Conservation (phyloP, 1,140 invertebrate species). For the Chrysomallon squamiferum region DNA sequence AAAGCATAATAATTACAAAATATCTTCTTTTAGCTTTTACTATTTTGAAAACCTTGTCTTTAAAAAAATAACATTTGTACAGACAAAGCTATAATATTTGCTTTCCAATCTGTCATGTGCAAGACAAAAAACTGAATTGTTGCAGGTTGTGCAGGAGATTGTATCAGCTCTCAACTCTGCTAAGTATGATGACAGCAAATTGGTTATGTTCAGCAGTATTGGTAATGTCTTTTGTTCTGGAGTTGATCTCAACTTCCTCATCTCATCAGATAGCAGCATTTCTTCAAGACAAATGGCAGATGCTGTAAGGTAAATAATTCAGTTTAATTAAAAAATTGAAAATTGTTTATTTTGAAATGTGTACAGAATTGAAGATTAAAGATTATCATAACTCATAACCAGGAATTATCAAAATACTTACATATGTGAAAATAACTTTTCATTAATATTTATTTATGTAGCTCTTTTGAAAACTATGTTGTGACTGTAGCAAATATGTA, state of each 20-base stretch:
- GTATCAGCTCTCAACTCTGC: slow-evolving; percentile 54
- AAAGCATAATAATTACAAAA: too few relatives aligned
- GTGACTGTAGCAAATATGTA: too few relatives aligned
- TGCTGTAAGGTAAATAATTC: slow-evolving; percentile 48
- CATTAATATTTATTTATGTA: too few relatives aligned
- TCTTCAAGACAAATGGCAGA: slow-evolving; percentile 59
- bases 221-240: slow-evolving; percentile 59
- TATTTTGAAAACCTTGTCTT: too few relatives aligned
- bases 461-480: not conserved
- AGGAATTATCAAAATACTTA: not conserved
- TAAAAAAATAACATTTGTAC: too few relatives aligned
- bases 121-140: too few relatives aligned
- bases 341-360: not conserved
- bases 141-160: slow-evolving; percentile 59
- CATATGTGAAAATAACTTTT: too few relatives aligned
- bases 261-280: slow-evolving; percentile 44
- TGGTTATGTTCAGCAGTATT: slow-evolving; percentile 58
- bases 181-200: slow-evolving; percentile 60
- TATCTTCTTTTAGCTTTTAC: too few relatives aligned
- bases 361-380: not conserved
- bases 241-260: slow-evolving; percentile 56
- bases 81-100: too few relatives aligned
- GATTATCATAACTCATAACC: not conserved
- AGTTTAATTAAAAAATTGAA: not conserved
- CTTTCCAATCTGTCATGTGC: too few relatives aligned